Base-by-base conservation (phyloP, 2,797 vertebrate species). In the Schizopygopsis malacanthus region DNA sequence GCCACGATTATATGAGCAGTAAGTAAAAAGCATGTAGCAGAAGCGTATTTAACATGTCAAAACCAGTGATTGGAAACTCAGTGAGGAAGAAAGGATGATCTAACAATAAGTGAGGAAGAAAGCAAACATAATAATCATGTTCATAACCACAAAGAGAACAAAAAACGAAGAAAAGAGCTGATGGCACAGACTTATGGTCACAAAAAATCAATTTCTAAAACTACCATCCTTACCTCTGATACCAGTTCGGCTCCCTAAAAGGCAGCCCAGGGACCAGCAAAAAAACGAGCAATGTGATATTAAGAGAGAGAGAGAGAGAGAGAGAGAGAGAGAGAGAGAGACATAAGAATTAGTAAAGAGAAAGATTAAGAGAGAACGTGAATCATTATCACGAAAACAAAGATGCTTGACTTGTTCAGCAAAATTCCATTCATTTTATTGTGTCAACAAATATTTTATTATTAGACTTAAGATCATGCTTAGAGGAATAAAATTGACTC, bases 191-290 rank as follows among this genome's bases (percentile, higher is more conserved):
- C 4, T 33, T 33, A 33, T 33, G 33, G 8, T 47, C 5, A 65
- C 45, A 54, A 3, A 20, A n/a, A 70, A 16, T 33, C 52, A 47
- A 61, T 45, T 69, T 72, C 37, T 16, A 79, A 50, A 83, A 79
- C 65, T 65, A 71, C 70, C 39, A 85, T 45, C 25, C 92, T 92
- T 92, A 92, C 92, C 92, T 92, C 91, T 69, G 89, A 89, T 28
- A 90, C 87, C 76, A 90, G 88, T 71, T 92, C 89, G 28, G 88
- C 89, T 88, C 91, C 92, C 91, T 91, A 86, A 84, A 18, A 88
- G 80, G 80, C 76, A 76, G 87, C 85, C n/a, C 61, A 50, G 2
- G 20, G 16, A 81, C n/a, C 79, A 81, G 16, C 69, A 50, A 65
- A 33, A 65, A 33, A 20, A 52, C 1, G 28, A 50, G 25, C 63